These are phyloP conservation scores for Ctenopoma kingsleyae DNA, from an alignment of 2,797 vertebrate genomes.

Conservation along the genomic window DNA sequence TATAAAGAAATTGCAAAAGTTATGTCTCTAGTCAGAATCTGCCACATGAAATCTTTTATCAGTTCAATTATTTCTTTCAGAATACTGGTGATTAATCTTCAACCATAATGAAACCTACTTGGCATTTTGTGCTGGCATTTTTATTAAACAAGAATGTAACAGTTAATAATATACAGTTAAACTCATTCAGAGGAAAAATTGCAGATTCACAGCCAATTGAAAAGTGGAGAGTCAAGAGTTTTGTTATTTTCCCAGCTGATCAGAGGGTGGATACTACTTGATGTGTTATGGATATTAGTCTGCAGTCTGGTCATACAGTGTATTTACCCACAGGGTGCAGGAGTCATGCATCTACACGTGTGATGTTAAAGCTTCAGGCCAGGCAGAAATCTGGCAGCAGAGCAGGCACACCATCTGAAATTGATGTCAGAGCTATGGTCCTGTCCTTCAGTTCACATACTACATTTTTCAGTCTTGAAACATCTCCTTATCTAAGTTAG, in stretches of 20 bases:
- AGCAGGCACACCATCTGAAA: slow-evolving; percentile 52
- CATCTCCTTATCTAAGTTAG: slow-evolving; percentile 49
- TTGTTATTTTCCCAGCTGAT: slow-evolving; percentile 28
- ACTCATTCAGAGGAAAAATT: not conserved
- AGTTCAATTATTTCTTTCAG: not conserved
- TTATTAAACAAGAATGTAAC: slow-evolving; percentile 16
- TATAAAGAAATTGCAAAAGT: not conserved
- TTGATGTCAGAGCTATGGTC: slow-evolving; percentile 33
- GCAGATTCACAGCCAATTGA: slow-evolving; percentile 19
- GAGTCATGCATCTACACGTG: slow-evolving; percentile 53
- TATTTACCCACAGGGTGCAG: slow-evolving; percentile 51
- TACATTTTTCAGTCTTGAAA: slow-evolving; percentile 18
- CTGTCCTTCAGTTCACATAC: slow-evolving; percentile 56
- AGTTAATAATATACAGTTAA: not conserved
- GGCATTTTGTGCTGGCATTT: slow-evolving; percentile 12
- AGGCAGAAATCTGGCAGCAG: slow-evolving; percentile 46
- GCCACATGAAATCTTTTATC: not conserved
- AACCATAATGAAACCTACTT: not conserved
- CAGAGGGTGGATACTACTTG: slow-evolving; percentile 28
- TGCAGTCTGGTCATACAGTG: slow-evolving; percentile 41
- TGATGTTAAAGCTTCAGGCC: slow-evolving; percentile 56
- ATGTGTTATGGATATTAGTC: slow-evolving; percentile 45
- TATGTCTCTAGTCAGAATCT: slow-evolving; percentile 1
- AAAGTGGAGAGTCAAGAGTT: slow-evolving; percentile 32
- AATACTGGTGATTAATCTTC: not conserved